A percentile compares a stretch with the other conserved stretches of the same genome.
Conservation (phyloP, 1,140 invertebrate species). For the Neodiprion lecontei region DNA sequence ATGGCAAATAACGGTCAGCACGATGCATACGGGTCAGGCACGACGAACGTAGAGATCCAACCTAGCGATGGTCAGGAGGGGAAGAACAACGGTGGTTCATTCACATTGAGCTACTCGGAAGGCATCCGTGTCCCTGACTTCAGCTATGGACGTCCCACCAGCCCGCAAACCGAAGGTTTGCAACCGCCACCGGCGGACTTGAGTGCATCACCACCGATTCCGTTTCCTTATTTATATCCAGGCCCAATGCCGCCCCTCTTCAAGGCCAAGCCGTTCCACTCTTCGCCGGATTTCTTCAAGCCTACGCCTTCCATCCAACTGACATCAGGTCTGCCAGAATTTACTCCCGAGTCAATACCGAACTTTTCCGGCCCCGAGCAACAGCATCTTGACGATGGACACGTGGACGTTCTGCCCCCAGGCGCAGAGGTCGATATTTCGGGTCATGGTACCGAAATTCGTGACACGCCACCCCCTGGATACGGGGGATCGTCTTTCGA, state of each 20-base stretch:
- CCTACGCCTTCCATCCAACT: neutral
- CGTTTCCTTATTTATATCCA: slow-evolving; percentile 39
- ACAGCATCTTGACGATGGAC: slow-evolving; percentile 8
- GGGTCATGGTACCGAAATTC: neutral
- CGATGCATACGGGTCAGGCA: neutral
- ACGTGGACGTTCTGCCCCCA: slow-evolving; percentile 25
- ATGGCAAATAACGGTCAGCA: slow-evolving; percentile 46
- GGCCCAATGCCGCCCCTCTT: slow-evolving; percentile 44
- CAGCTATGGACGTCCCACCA: slow-evolving; percentile 16
- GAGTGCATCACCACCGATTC: slow-evolving; percentile 14
- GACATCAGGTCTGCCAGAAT: neutral
- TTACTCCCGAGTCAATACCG: neutral
- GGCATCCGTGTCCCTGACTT: slow-evolving; percentile 34
- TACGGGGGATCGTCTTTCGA: neutral
- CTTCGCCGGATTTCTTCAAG: neutral
- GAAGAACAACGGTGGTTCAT: neutral
- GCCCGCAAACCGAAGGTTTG: too few species aligned
- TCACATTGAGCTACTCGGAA: slow-evolving; percentile 23
- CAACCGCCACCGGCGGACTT: neutral
- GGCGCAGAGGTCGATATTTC: slow-evolving; percentile 25
- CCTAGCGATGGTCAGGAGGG: neutral
- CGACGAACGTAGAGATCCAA: neutral
- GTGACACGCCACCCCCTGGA: neutral
- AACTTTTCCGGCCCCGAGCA: neutral
- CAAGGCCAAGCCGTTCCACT: slow-evolving; percentile 33